These are phyloP conservation scores for Pseudorectes ferrugineus DNA, from an alignment of 2,113 vertebrate species.

Conservation along the genomic window DNA sequence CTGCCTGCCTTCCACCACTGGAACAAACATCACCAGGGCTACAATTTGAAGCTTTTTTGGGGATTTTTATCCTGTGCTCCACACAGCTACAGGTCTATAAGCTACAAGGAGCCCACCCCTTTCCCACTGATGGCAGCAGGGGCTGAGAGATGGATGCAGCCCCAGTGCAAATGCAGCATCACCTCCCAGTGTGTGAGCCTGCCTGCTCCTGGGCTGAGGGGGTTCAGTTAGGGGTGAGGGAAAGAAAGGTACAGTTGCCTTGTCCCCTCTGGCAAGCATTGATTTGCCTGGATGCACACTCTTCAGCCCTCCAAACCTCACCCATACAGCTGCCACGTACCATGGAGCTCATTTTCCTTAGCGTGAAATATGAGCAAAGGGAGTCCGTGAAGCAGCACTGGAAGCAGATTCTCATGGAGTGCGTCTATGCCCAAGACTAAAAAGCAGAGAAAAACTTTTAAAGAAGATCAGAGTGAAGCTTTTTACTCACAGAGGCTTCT, in stretches of 20 bases:
- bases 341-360: not conserved
- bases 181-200: not conserved
- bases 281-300: not conserved
- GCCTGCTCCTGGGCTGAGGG: not conserved
- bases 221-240: not conserved
- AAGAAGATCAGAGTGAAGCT: not conserved
- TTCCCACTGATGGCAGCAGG: not conserved
- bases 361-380: not conserved
- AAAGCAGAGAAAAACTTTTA: not conserved
- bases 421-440: not conserved
- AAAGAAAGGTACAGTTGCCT: not conserved
- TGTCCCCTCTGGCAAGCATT: not conserved
- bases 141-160: not conserved
- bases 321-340: not conserved
- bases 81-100: not conserved
- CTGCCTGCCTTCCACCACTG: not conserved
- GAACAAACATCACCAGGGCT: not conserved
- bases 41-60: not conserved
- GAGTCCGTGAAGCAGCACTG: accelerated
- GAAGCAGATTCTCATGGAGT: not conserved
- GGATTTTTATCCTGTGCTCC: not conserved
- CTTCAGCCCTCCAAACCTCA: not conserved
- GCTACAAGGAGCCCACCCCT: not conserved
- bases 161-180: not conserved
- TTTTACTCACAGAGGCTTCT: not conserved